Conservation (phyloP, 2,888 invertebrate genomes). For the Ceriagrion tenellum region DNA sequence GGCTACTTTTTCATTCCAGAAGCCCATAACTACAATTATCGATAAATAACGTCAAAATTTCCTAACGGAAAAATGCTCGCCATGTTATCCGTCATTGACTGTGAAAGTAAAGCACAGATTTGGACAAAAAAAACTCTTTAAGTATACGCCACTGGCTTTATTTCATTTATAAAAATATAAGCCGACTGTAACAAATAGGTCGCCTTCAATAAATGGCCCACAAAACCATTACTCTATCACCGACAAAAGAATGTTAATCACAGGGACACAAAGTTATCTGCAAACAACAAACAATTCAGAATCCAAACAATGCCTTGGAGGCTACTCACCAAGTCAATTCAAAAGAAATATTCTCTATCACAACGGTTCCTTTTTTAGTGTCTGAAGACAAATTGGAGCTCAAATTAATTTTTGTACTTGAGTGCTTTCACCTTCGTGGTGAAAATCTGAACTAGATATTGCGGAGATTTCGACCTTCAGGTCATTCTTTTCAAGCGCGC, state of each 20-base stretch:
- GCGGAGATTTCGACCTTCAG: conserved; percentile 30
- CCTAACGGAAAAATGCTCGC: not conserved
- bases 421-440: conserved; percentile 41
- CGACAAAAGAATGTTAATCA: conserved; percentile 55
- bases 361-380: not conserved
- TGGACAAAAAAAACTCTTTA: not conserved
- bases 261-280: not conserved
- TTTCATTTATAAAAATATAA: not conserved
- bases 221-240: not conserved
- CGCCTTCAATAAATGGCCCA: not conserved
- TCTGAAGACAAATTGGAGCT: not conserved
- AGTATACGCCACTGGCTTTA: not conserved
- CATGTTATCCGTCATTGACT: not conserved
- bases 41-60: not conserved
- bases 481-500: not conserved
- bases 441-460: conserved; percentile 44
- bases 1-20: not conserved
- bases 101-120: not conserved
- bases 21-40: not conserved
- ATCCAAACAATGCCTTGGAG: not conserved
- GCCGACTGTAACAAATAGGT: not conserved
- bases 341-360: not conserved
- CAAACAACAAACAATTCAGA: not conserved
- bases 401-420: conserved; percentile 37
- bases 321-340: conserved; percentile 22